These are phyloP conservation scores for Dasysyrphus tricinctus DNA, from an alignment of 2,888 invertebrate species.

Conservation along the genomic window DNA sequence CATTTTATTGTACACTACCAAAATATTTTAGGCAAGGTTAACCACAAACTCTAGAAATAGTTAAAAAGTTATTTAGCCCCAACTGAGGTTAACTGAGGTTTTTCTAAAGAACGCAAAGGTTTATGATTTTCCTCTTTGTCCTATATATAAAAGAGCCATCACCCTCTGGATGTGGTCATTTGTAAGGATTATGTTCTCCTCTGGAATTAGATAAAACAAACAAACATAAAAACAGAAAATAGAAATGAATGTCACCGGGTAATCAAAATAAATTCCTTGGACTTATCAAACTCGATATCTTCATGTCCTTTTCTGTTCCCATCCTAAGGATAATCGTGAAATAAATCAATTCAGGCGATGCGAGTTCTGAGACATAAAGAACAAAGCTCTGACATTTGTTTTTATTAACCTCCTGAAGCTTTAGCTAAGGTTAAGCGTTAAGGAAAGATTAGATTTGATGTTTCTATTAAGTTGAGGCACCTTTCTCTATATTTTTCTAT, in stretches of 20 bases:
- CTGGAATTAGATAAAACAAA: conserved; percentile 67
- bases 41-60: conserved; percentile 70
- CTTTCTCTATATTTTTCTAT: not conserved
- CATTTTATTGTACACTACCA: conserved; percentile 58
- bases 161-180: conserved; percentile 74
- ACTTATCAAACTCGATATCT: conserved; percentile 74
- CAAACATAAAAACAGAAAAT: conserved; percentile 79
- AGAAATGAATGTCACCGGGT: conserved; percentile 82
- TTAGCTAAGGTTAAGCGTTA: conserved; percentile 14
- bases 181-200: conserved; percentile 76
- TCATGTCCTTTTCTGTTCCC: not conserved
- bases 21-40: conserved; percentile 55
- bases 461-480: conserved; percentile 55
- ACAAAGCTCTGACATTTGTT: conserved; percentile 67
- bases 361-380: conserved; percentile 44
- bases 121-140: conserved; percentile 42
- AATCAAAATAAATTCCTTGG: conserved; percentile 82
- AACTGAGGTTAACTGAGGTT: conserved; percentile 59
- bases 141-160: conserved; percentile 30
- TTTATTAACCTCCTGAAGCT: conserved; percentile 51
- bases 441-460: conserved; percentile 63
- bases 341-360: conserved; percentile 61
- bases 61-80: conserved; percentile 68
- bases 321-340: conserved; percentile 53
- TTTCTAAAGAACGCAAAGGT: conserved; percentile 39